Evolutionary conservation across 2,113 vertebrate species (phyloP), one percentile per base, ranked within the genome.

Genomic region (Silurus asotus): DNA sequence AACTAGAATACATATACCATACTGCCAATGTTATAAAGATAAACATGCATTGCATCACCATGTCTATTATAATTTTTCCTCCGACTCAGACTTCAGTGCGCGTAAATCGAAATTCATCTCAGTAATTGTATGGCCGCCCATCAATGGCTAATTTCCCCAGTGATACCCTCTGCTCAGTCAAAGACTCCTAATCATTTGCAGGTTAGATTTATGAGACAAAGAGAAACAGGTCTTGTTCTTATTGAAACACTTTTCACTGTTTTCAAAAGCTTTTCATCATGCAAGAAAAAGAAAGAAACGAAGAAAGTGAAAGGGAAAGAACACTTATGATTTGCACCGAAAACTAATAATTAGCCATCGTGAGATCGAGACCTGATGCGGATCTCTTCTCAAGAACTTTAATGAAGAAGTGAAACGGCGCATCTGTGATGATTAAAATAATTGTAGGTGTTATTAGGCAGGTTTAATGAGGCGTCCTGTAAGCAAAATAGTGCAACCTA

Each of bases 71-170:
- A 37, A 37, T 17, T 45, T 70, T 70, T 45, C 65, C 37, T 48
- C 8, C 70, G 48, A 37, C 8, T 56, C 55, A 56, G 55, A 56
- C 55, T 75, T 53, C 72, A 75, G 70, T 74, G 45, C 20, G 45
- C 11, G 28, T 49, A 28, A 56, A 77, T 56, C 23, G 53, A 56
- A 77, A 55, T 56, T 77, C 51, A 77, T 56, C 3, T 28, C 25
- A 14, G 28, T 58, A 78, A 9, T 5, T 6, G 7, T 67, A 86
- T 87, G 82, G n/a, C 48, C 55, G 55, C n/a, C 37, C 61, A 81
- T 81, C 61, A 81, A 15, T 15, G 59, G 20, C 45, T 90, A 87
- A 89, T 90, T 91, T 90, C 81, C 86, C 84, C 19, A 64, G 72
- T 55, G 88, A 81, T 83, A 25, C 84, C 78, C 37, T 58, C 53